Base-by-base conservation (phyloP, 2,113 vertebrate species). In the Myxocyprinus asiaticus region DNA sequence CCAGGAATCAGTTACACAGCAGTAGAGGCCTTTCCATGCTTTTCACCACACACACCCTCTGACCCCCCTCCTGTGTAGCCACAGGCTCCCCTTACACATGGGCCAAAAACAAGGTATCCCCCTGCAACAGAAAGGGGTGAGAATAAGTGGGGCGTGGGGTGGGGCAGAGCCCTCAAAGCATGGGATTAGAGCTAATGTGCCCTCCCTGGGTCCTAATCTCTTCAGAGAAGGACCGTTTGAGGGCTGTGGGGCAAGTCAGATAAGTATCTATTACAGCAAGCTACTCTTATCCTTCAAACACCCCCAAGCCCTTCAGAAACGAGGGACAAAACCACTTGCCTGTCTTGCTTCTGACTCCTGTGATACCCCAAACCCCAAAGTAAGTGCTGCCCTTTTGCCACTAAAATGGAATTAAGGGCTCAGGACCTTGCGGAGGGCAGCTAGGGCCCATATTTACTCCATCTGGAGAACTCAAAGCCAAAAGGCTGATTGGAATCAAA, bases 241-340 rank as follows among this genome's bases (percentile, higher is more conserved):
- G 91, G 90, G 89, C 91, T 92, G 80, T 90, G 91, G 91, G 92
- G 90, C 89, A 90, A 33, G 91, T 89, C 84, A 92, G 91, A 94
- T 94, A 94, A 94, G 92, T 94, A 94, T 94, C 93, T 93, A 93
- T 94, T 94, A 94, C 93, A 93, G 92, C 91, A 91, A 90, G 89
- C 85, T 90, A 88, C 90, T 90, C 91, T 91, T 91, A 91, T 87
- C 90, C 89, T 83, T 65, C 83, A 85, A 88, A 87, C 86, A 89
- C 86, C 89, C 83, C 70, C 73, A 42, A 15, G 15, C 83, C 87
- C 88, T 88, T 90, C 87, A 90, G 88, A 92, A 90, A 88, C 87
- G 87, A 89, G 87, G 88, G 89, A 91, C 91, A 92, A 92, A 90
- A 75, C 68, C 92, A 90, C 91, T 92, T 81, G 89, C 88, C 90